A percentile compares a stretch with the other conserved stretches of the same genome.
Evolutionary conservation across 2,888 invertebrate genomes (phyloP).

Genomic region (Halictus quadricinctus): DNA sequence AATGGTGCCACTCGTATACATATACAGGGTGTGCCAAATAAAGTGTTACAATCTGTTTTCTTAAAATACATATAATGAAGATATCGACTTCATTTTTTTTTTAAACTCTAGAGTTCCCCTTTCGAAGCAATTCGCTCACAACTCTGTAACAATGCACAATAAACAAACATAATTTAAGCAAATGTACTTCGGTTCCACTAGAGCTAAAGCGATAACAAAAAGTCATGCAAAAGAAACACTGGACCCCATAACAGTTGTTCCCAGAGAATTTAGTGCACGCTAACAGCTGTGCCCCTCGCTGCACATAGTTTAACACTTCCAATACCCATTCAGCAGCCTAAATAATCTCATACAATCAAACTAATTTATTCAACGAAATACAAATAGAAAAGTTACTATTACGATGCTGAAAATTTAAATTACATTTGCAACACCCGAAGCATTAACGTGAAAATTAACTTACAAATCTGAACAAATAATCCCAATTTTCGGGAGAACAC

Average conservation of each 20-base stretch:
- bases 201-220: not conserved
- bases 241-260: not conserved
- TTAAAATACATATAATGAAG: not conserved
- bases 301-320: not conserved
- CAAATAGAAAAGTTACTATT: not conserved
- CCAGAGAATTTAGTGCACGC: not conserved
- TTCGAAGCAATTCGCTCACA: not conserved
- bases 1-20: conserved; percentile 17
- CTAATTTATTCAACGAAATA: not conserved
- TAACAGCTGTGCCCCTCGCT: not conserved
- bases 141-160: not conserved
- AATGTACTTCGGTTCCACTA: not conserved
- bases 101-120: not conserved
- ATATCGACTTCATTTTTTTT: not conserved
- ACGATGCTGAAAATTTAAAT: not conserved
- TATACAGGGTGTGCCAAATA: conserved; percentile 1
- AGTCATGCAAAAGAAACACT: not conserved
- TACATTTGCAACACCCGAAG: not conserved
- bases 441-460: too few relatives aligned
- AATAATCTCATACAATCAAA: not conserved
- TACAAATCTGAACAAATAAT: too few relatives aligned
- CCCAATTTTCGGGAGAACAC: not conserved
- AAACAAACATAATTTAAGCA: not conserved
- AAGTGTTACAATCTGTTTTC: conserved; percentile 2
- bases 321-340: not conserved